These are phyloP conservation scores for Notodonta dromedarius DNA, from an alignment of 2,888 invertebrate genomes.

Conservation along the genomic window DNA sequence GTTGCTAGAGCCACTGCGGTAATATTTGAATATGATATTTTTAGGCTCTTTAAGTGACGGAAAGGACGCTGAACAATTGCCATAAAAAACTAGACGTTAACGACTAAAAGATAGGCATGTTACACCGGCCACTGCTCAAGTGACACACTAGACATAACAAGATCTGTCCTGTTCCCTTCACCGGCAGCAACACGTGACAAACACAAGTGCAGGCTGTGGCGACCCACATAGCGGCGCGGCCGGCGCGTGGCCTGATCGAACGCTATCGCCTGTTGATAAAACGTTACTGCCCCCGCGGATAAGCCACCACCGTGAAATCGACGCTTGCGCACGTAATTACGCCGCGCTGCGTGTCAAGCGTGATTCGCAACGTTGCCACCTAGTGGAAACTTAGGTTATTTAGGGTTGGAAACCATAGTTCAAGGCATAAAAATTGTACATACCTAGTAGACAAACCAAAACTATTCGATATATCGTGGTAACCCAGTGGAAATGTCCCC, in stretches of 20 bases:
- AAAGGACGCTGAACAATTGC: no score
- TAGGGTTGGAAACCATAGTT: no score
- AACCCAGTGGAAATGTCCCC: no score
- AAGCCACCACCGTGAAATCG: conserved; percentile 65
- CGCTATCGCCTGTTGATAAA: conserved; percentile 55
- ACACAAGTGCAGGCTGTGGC: conserved; percentile 39
- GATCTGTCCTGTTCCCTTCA: not conserved
- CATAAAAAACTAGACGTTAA: no score
- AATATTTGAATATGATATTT: no score
- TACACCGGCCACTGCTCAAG: no score
- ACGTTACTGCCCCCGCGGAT: conserved; percentile 45
- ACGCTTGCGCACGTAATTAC: conserved; percentile 43
- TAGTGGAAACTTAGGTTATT: not conserved
- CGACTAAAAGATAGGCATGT: no score
- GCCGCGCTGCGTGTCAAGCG: conserved; percentile 13
- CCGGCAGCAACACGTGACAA: conserved; percentile 16
- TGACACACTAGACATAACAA: not conserved
- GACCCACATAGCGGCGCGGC: conserved; percentile 55
- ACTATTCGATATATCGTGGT: no score
- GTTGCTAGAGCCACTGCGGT: no score
- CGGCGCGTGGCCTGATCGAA: conserved; percentile 32
- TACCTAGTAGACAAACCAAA: no score
- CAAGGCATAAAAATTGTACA: no score
- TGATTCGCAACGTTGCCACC: not conserved
- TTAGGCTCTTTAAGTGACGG: no score